These are phyloP conservation scores for Eira barbara DNA, from an alignment of 2,113 vertebrate species.

Conservation along the genomic window DNA sequence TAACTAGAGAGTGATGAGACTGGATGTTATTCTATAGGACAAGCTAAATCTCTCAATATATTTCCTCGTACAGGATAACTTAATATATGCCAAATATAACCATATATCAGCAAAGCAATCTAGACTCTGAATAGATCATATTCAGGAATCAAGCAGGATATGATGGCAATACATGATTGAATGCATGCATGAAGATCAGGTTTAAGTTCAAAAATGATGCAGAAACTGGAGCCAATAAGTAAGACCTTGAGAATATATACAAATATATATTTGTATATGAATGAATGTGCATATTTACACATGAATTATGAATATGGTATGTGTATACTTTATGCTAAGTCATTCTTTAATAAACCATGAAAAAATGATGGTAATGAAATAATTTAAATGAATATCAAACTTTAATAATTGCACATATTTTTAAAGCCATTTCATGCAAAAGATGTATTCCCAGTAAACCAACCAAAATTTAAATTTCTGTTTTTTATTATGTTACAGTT, in stretches of 20 bases:
- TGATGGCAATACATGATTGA: not conserved
- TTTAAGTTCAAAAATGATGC: not conserved
- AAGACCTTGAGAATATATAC: not conserved
- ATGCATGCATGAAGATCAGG: not conserved
- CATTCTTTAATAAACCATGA: not conserved
- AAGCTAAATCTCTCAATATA: not conserved
- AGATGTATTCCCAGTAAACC: not conserved
- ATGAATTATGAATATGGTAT: not conserved
- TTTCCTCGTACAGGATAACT: not conserved
- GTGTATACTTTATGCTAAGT: not conserved
- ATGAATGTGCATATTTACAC: not conserved
- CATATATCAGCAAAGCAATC: not conserved
- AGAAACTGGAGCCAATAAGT: not conserved
- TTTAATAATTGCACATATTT: not conserved
- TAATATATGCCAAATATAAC: not conserved
- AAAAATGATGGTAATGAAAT: not conserved
- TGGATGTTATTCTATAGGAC: not conserved
- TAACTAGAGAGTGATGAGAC: not conserved
- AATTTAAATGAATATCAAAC: not conserved
- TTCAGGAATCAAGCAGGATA: not conserved
- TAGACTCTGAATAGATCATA: not conserved
- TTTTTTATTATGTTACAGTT: conserved; percentile 18
- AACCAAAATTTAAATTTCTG: not conserved
- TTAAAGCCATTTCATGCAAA: not conserved
- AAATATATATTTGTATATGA: not conserved